Conservation (phyloP, 2,888 invertebrate genomes). For the Bombylius discolor region DNA sequence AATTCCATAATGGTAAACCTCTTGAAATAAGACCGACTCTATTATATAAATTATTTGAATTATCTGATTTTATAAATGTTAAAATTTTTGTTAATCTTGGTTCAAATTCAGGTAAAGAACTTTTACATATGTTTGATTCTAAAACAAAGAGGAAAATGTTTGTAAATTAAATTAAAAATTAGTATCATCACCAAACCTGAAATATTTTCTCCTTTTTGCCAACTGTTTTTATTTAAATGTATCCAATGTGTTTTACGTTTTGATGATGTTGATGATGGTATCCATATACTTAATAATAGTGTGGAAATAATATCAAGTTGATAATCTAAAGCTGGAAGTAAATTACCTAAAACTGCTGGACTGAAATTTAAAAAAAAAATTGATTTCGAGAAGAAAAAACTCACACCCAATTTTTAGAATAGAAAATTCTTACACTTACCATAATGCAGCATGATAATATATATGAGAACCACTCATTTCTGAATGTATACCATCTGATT, state of each 20-base stretch:
- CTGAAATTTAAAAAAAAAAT: constrained; percentile 20
- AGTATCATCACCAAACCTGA: constrained; percentile 19
- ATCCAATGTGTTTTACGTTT: constrained; percentile 36
- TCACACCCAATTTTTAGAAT: not conserved
- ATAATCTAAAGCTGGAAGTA: constrained; percentile 40
- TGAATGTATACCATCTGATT: constrained; percentile 35
- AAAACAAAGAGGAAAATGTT: not conserved
- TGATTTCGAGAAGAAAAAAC: not conserved
- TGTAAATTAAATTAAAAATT: not conserved
- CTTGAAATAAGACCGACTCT: constrained; percentile 17
- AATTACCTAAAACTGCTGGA: constrained; percentile 41
- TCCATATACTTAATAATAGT: constrained; percentile 38
- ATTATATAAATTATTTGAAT: constrained; percentile 11
- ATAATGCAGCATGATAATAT: constrained; percentile 35
- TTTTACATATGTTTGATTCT: too few relatives aligned
- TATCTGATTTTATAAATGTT: constrained; percentile 11
- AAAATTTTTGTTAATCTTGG: constrained; percentile 14
- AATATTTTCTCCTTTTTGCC: constrained; percentile 31
- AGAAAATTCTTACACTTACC: constrained; percentile 16
- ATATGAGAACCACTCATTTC: constrained; percentile 38
- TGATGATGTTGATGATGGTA: constrained; percentile 21
- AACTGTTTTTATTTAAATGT: constrained; percentile 33
- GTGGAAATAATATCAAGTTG: constrained; percentile 40
- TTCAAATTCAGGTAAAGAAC: constrained; percentile 2
- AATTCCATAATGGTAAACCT: constrained; percentile 15